Percentiles rank a stretch among this genome's conserved stretches.
phyloP scores from a whole-genome alignment of 2,888 invertebrate species.

The Drosophila antonietae region DNA sequence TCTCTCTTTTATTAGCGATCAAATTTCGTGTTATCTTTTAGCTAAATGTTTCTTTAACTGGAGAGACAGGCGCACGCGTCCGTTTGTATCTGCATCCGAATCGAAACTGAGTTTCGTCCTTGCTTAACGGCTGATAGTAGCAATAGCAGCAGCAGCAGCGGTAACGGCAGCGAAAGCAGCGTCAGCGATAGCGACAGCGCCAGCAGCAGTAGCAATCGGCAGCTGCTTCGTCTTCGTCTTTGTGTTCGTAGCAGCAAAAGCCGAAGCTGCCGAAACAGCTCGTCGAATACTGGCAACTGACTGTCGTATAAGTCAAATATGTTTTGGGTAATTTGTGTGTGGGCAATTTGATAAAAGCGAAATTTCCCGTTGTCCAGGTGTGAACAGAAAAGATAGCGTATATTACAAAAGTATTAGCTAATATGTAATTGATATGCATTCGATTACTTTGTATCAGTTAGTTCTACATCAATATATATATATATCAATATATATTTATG shows the following conservation, averaged over 20 bases:
- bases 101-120: slow-evolving; percentile 77
- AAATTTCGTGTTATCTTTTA: slow-evolving; percentile 14
- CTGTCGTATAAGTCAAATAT: slow-evolving; percentile 15
- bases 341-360: not conserved
- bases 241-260: slow-evolving; percentile 6
- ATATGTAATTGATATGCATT: not conserved
- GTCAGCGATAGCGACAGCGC: slow-evolving; percentile 43
- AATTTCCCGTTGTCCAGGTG: not conserved
- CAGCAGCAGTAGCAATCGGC: slow-evolving; percentile 17
- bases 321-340: not conserved
- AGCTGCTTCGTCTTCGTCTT: slow-evolving; percentile 2
- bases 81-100: slow-evolving; percentile 80
- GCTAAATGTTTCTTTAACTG: not conserved
- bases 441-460: not conserved
- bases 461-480: not conserved
- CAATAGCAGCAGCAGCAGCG: slow-evolving; percentile 58
- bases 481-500: too few species aligned
- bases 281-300: slow-evolving; percentile 8
- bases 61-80: slow-evolving; percentile 61
- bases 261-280: slow-evolving; percentile 2
- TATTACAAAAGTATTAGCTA: not conserved
- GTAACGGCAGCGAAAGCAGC: slow-evolving; percentile 39
- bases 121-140: slow-evolving; percentile 61
- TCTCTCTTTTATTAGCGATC: slow-evolving; percentile 29
- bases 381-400: not conserved